These are phyloP conservation scores for Oreamnos americanus DNA, from an alignment of 2,113 vertebrate genomes.

Conservation along the genomic window DNA sequence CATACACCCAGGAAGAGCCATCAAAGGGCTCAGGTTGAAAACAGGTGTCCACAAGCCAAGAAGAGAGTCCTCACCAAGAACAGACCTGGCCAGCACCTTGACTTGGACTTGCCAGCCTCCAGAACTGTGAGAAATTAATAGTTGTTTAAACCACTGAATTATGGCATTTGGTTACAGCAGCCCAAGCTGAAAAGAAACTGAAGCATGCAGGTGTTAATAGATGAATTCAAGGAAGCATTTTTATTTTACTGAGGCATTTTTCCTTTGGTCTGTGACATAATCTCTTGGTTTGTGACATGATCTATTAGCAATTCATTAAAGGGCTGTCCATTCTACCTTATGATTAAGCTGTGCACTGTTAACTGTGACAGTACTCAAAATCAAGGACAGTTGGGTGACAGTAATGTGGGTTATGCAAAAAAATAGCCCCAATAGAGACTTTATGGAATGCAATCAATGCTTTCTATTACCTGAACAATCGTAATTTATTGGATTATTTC, in stretches of 20 bases:
- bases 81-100: not conserved
- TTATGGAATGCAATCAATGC: not conserved
- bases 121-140: not conserved
- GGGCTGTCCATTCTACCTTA: not conserved
- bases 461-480: not conserved
- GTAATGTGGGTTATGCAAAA: not conserved
- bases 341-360: not conserved
- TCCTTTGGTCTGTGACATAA: not conserved
- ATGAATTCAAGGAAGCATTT: not conserved
- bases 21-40: not conserved
- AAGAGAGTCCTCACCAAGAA: not conserved
- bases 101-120: not conserved
- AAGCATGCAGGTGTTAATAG: not conserved
- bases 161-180: not conserved
- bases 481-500: not conserved
- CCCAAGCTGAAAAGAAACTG: not conserved
- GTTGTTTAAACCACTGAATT: not conserved
- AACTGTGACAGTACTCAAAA: not conserved
- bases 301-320: not conserved
- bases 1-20: not conserved
- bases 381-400: not conserved
- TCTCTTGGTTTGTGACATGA: not conserved
- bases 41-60: not conserved
- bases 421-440: not conserved
- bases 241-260: not conserved